Evolutionary conservation across 2,113 vertebrate species (phyloP).

Genomic region (Tauraco erythrolophus): DNA sequence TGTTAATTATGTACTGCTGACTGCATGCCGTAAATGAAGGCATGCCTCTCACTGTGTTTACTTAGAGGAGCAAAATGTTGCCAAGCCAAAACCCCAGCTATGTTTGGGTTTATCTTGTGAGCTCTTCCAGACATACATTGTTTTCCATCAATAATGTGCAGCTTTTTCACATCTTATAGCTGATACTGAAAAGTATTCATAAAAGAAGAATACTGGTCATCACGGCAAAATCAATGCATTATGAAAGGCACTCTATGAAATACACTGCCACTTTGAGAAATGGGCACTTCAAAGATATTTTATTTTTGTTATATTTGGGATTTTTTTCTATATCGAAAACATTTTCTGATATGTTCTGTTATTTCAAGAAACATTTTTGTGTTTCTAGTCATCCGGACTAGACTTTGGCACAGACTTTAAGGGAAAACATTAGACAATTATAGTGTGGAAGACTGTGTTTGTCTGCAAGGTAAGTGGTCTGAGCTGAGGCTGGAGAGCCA

Average conservation of each 20-base stretch:
- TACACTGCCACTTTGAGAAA: background rate
- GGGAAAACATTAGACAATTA: background rate
- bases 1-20: background rate
- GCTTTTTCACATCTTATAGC: background rate
- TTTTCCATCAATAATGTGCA: background rate
- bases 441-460: background rate
- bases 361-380: background rate
- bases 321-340: background rate
- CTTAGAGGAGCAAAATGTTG: background rate
- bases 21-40: rapidly evolving
- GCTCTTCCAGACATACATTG: background rate
- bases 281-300: background rate
- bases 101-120: background rate
- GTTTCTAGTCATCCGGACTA: background rate
- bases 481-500: background rate
- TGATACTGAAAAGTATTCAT: background rate
- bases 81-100: background rate
- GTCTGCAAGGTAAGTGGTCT: background rate
- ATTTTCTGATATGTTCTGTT: background rate
- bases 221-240: background rate
- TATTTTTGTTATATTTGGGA: background rate
- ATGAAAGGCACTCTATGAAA: background rate
- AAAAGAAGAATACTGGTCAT: background rate
- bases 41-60: background rate
- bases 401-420: background rate